Percentiles rank a stretch among this genome's conserved stretches.
phyloP scores from a whole-genome alignment of 2,888 invertebrate species.

The Phortica magna region DNA sequence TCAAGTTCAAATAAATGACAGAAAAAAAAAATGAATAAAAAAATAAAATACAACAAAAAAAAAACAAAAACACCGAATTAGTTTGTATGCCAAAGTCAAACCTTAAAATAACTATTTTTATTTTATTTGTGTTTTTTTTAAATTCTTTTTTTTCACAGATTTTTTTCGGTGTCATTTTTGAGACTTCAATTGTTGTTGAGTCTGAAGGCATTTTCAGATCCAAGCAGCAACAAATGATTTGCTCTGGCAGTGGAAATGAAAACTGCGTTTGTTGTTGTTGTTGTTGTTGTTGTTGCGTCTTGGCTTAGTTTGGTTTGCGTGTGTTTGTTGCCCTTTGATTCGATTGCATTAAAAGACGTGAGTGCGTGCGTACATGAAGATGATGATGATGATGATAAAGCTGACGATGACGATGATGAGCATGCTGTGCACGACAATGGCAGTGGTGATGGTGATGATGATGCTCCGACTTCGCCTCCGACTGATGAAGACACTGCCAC shows the following conservation, averaged over 20 bases:
- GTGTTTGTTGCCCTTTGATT: background rate
- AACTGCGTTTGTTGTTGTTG: background rate
- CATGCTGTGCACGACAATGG: background rate
- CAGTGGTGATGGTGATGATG: background rate
- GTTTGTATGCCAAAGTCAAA: background rate
- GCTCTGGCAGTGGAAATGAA: background rate
- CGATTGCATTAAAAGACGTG: slow-evolving; percentile 21
- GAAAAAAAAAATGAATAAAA: background rate
- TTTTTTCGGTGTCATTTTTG: background rate
- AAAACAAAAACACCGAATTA: background rate
- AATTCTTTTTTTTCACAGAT: background rate
- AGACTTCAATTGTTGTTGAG: background rate
- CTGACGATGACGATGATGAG: background rate
- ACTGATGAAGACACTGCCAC: background rate
- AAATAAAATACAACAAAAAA: background rate
- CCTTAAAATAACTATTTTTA: slow-evolving; percentile 12
- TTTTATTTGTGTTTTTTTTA: too few species aligned
- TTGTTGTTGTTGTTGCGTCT: background rate
- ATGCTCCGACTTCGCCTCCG: background rate
- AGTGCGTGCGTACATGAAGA: background rate
- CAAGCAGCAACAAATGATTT: background rate
- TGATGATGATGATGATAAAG: background rate
- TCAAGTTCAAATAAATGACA: background rate
- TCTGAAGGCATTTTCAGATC: background rate
- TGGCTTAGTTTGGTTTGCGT: background rate